A percentile compares a stretch with the other conserved stretches of the same genome.
Evolutionary conservation across 2,888 invertebrate species (phyloP).

Genomic region (Synergus gifuensis): DNA sequence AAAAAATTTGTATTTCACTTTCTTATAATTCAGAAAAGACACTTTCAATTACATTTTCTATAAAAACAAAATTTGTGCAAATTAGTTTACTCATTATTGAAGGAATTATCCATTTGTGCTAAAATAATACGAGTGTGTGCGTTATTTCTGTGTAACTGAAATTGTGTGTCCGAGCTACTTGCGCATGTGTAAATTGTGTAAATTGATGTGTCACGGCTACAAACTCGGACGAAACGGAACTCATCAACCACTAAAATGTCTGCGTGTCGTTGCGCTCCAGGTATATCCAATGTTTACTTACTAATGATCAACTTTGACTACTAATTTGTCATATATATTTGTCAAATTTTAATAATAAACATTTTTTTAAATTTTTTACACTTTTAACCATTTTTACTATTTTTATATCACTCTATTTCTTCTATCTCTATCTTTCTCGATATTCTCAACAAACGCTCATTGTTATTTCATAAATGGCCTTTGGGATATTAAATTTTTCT

Average conservation of each 20-base stretch:
- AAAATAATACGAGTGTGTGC: constrained; percentile 48
- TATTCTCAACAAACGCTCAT: constrained; percentile 45
- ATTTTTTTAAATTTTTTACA: constrained; percentile 58
- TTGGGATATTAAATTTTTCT: constrained; percentile 60
- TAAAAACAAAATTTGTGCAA: background rate
- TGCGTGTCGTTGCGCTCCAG: constrained; percentile 62
- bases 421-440: constrained; percentile 51
- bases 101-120: background rate
- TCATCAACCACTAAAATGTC: constrained; percentile 56
- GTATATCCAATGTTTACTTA: constrained; percentile 65
- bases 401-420: constrained; percentile 57
- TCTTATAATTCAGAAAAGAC: too few relatives aligned
- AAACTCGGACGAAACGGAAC: constrained; percentile 61
- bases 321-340: constrained; percentile 50
- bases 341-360: constrained; percentile 51
- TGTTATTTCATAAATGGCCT: constrained; percentile 69
- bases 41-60: too few relatives aligned
- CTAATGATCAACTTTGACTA: constrained; percentile 58
- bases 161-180: constrained; percentile 66
- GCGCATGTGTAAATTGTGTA: constrained; percentile 72
- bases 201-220: constrained; percentile 63
- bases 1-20: too few relatives aligned
- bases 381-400: constrained; percentile 59
- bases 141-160: constrained; percentile 62
- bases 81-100: constrained; percentile 19